A percentile compares a stretch with the other conserved stretches of the same genome.
phyloP scores from a whole-genome alignment of 2,888 invertebrate species.

The Morinoia aosen region DNA sequence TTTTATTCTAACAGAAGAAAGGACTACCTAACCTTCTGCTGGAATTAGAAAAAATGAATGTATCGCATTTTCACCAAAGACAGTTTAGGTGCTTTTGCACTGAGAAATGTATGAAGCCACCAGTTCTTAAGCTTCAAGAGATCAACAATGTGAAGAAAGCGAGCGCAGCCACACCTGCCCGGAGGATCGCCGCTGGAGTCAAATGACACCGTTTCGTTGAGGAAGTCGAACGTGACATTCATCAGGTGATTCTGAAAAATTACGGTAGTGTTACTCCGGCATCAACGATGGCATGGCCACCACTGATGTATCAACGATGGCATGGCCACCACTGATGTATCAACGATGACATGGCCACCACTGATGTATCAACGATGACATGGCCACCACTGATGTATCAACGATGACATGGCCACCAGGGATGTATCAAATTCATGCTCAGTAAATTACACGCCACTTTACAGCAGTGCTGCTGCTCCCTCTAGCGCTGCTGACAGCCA shows the following conservation, averaged over 20 bases:
- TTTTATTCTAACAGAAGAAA: neutral
- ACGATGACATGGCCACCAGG: slow-evolving; percentile 20
- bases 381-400: neutral
- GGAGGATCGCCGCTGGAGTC: slow-evolving; percentile 84
- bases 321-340: too few species aligned
- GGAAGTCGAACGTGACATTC: slow-evolving; percentile 80
- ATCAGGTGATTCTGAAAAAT: slow-evolving; percentile 78
- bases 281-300: too few species aligned
- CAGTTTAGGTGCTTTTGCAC: too few species aligned
- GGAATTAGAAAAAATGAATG: too few species aligned
- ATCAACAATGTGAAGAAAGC: neutral
- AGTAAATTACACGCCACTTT: neutral
- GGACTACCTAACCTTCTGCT: too few species aligned
- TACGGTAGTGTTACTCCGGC: too few species aligned
- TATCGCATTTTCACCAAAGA: too few species aligned
- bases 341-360: too few species aligned
- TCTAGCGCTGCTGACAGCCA: neutral
- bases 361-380: too few species aligned
- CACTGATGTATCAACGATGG: too few species aligned
- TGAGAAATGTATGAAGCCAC: too few species aligned
- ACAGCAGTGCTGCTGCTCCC: neutral
- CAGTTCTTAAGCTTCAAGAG: neutral
- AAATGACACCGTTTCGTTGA: slow-evolving; percentile 80
- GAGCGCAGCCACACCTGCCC: slow-evolving; percentile 76
- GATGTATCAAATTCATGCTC: neutral